These are phyloP conservation scores for Agonopterix alstromeriana DNA, from an alignment of 2,888 invertebrate genomes.

Conservation along the genomic window DNA sequence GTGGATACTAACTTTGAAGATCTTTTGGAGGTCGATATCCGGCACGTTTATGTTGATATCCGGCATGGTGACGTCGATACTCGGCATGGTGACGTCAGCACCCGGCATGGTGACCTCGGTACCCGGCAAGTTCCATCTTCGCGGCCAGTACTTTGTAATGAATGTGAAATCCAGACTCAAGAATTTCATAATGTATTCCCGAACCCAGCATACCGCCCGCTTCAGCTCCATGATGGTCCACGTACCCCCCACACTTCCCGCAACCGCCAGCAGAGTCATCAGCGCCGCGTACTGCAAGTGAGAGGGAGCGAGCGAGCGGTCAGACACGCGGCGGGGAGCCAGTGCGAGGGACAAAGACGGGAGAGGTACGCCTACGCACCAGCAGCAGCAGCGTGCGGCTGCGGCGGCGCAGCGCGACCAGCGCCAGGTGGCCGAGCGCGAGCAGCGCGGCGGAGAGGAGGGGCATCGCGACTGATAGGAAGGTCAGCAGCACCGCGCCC, in stretches of 20 bases:
- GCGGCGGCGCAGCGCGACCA: constrained; percentile 18
- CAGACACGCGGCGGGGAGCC: no score
- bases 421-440: constrained; percentile 34
- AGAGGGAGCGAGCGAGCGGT: no score
- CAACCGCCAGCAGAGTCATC: constrained; percentile 19
- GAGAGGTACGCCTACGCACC: no score
- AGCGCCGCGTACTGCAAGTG: constrained; percentile 26
- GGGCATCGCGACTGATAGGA: constrained; percentile 4
- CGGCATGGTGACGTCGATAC: constrained; percentile 13
- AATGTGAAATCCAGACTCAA: no score
- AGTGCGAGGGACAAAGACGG: no score
- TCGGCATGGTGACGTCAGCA: constrained; percentile 14
- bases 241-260: constrained; percentile 20
- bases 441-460: constrained; percentile 22
- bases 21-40: no score
- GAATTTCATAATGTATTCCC: no score
- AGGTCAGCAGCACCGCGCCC: constrained; percentile 18
- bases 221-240: constrained; percentile 32
- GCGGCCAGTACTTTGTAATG: no score
- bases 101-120: constrained; percentile 7
- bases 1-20: no score
- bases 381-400: constrained; percentile 14
- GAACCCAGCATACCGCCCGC: background rate
- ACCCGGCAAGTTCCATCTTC: background rate
- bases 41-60: constrained; percentile 6